Percentiles rank a stretch among this genome's conserved stretches.
Evolutionary conservation across 2,113 vertebrate genomes (phyloP).

Genomic region (Laterallus jamaicensis): DNA sequence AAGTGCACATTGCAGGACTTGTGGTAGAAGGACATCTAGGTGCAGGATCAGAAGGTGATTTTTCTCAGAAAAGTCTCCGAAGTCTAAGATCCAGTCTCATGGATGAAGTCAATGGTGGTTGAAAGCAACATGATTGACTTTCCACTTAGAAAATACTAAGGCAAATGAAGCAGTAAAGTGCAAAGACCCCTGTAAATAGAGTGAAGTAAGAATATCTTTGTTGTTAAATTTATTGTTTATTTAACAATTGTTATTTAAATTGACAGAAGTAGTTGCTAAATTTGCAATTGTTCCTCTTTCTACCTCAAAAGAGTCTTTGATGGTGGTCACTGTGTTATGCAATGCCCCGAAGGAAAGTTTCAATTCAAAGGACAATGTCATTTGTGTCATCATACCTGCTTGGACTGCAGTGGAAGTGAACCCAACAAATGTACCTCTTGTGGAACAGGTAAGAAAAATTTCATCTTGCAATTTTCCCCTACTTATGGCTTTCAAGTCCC

Average conservation of each 20-base stretch:
- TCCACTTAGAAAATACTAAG: neutral
- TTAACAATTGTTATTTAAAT: neutral
- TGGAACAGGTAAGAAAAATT: slow-evolving; percentile 79
- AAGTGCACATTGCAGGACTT: neutral
- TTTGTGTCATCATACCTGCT: slow-evolving; percentile 88
- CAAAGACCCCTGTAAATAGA: neutral
- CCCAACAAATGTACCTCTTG: slow-evolving; percentile 86
- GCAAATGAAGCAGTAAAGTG: neutral
- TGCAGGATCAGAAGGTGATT: neutral
- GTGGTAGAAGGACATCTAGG: neutral
- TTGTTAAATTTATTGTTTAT: neutral
- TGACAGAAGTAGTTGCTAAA: neutral
- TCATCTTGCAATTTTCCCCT: neutral
- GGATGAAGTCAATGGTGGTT: neutral
- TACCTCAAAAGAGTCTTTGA: slow-evolving; percentile 82
- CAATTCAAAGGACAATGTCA: slow-evolving; percentile 77
- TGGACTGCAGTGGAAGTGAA: slow-evolving; percentile 82
- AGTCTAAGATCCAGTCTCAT: neutral
- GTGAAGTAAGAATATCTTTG: neutral
- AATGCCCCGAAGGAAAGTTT: slow-evolving; percentile 81
- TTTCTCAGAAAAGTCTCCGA: neutral
- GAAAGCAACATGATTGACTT: neutral
- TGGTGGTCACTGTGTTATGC: slow-evolving; percentile 77
- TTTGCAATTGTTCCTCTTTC: neutral
- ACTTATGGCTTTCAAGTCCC: neutral